Evolutionary conservation across 1,140 invertebrate genomes (phyloP).

Genomic region (Atta colombica): DNA sequence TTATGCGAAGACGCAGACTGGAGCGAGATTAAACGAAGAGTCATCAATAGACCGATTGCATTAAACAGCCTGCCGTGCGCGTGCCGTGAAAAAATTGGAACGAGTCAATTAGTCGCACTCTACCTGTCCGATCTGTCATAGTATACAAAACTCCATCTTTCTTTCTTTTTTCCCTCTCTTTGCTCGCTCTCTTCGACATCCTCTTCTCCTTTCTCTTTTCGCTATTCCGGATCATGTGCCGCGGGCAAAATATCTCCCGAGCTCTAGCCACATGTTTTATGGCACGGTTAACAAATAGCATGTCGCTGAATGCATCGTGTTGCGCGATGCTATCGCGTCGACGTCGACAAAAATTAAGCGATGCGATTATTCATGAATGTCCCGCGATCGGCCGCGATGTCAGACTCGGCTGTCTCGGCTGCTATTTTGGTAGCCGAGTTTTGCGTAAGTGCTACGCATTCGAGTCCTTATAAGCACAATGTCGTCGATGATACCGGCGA

Average conservation of each 20-base stretch:
- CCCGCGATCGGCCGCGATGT: conserved; percentile 24
- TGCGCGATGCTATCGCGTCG: conserved; percentile 49
- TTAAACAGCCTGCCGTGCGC: conserved; percentile 48
- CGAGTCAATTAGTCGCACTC: conserved; percentile 67
- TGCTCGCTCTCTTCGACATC: too few relatives aligned
- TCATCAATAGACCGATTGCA: conserved; percentile 78
- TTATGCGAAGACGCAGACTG: conserved; percentile 80
- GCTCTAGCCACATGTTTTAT: conserved; percentile 50
- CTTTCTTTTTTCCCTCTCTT: neutral
- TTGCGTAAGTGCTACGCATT: conserved; percentile 25
- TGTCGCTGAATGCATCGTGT: conserved; percentile 39
- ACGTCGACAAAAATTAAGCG: conserved; percentile 57
- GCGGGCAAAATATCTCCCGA: conserved; percentile 33
- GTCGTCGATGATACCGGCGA: conserved; percentile 22
- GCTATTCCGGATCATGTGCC: conserved; percentile 42
- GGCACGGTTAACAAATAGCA: conserved; percentile 64
- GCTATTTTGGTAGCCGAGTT: conserved; percentile 56
- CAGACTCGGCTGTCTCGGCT: conserved; percentile 17
- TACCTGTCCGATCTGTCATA: conserved; percentile 57
- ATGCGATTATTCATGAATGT: conserved; percentile 45
- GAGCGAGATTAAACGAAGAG: conserved; percentile 80
- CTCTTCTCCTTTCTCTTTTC: neutral
- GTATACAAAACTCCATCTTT: conserved; percentile 52
- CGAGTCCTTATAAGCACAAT: conserved; percentile 39
- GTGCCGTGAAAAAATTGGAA: conserved; percentile 37